Conservation (phyloP, 1,140 invertebrate species). For the Nixonia krombeini region DNA sequence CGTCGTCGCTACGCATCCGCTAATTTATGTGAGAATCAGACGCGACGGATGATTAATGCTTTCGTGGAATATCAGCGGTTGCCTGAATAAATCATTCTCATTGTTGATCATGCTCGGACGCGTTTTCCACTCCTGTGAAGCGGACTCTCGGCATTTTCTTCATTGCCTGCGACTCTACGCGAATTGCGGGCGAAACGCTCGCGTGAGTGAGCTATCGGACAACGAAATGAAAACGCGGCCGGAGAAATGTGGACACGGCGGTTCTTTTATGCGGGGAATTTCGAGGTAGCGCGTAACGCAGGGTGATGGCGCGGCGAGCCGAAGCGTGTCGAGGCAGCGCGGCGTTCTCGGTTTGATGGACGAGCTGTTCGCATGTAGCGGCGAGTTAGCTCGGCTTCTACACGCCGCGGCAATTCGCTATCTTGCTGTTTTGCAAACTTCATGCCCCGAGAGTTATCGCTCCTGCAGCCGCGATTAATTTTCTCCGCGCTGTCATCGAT, state of each 20-base stretch:
- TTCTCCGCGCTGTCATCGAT: conserved; percentile 49
- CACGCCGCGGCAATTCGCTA: conserved; percentile 55
- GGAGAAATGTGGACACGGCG: conserved; percentile 62
- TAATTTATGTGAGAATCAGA: conserved; percentile 35
- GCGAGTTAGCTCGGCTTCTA: conserved; percentile 51
- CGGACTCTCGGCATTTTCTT: no score
- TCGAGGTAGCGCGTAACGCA: conserved; percentile 55
- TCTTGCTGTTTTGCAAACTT: conserved; percentile 67
- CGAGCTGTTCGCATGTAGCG: conserved; percentile 68
- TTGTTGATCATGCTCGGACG: no score
- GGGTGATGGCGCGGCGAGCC: conserved; percentile 50
- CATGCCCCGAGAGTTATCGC: conserved; percentile 63
- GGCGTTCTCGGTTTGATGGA: conserved; percentile 66
- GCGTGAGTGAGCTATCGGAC: no score
- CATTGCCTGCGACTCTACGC: no score
- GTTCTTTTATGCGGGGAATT: conserved; percentile 33
- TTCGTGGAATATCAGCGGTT: no score
- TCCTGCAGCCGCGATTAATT: conserved; percentile 56
- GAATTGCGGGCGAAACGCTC: no score
- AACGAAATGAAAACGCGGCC: no score
- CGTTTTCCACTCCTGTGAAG: no score
- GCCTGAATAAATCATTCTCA: no score
- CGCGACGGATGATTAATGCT: conserved; percentile 12
- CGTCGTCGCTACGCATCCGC: not conserved
- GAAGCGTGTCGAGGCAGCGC: conserved; percentile 45